phyloP scores from a whole-genome alignment of 2,113 vertebrate genomes.

The Myiozetetes cayanensis region DNA sequence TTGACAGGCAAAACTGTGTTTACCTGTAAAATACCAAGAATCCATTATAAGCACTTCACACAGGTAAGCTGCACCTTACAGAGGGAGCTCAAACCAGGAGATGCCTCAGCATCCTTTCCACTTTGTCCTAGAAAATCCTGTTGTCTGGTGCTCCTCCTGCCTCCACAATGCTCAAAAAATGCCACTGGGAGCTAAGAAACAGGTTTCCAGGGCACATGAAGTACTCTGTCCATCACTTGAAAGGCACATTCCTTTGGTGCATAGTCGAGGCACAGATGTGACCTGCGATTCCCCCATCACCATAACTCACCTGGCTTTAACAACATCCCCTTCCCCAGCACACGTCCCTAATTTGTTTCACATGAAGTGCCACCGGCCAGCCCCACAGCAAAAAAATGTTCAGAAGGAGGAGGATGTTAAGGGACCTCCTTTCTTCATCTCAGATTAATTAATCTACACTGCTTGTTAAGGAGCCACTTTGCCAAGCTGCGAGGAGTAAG shows the following conservation, averaged over 20 bases:
- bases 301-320: neutral
- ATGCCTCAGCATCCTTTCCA: neutral
- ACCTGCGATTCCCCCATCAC: accelerated
- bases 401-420: neutral
- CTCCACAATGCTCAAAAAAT: neutral
- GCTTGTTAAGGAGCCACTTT: neutral
- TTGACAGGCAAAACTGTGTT: neutral
- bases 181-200: neutral
- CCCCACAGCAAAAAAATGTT: neutral
- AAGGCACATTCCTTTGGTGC: neutral
- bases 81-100: neutral
- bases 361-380: neutral
- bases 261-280: neutral
- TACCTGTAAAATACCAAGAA: neutral
- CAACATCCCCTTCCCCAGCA: neutral
- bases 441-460: neutral
- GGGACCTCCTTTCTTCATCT: neutral
- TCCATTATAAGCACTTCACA: neutral
- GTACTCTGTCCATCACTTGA: neutral
- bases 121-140: neutral
- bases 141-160: neutral
- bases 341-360: neutral
- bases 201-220: neutral
- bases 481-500: neutral
- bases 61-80: neutral